A percentile compares a stretch with the other conserved stretches of the same genome.
phyloP scores from a whole-genome alignment of 2,797 vertebrate species.

The Gallinago solitaria region DNA sequence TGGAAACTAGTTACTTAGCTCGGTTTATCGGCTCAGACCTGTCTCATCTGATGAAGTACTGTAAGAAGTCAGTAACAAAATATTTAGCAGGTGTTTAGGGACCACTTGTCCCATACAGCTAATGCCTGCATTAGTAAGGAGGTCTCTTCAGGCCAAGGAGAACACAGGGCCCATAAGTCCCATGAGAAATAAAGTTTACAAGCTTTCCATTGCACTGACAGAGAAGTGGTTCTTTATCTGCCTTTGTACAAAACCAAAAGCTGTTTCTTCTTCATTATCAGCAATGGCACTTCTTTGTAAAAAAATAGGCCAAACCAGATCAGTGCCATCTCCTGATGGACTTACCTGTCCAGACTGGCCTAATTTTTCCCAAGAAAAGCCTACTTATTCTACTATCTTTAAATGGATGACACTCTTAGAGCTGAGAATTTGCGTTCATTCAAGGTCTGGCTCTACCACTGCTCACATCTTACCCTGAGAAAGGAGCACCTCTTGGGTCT shows the following conservation, averaged over 20 bases:
- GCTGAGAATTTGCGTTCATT: background rate
- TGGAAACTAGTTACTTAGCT: background rate
- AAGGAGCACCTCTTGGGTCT: background rate
- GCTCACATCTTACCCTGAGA: background rate
- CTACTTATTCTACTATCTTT: background rate
- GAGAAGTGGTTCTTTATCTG: background rate
- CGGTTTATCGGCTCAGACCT: background rate
- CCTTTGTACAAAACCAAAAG: background rate
- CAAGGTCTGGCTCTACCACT: background rate
- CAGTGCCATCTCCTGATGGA: background rate
- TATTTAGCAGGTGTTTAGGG: background rate
- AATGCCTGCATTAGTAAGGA: background rate
- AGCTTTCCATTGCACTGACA: fast-evolving
- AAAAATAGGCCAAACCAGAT: background rate
- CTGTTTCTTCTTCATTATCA: background rate
- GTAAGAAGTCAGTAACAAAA: background rate
- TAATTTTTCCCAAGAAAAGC: background rate
- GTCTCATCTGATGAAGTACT: background rate
- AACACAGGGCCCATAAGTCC: background rate
- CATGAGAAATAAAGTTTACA: background rate
- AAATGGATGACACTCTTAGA: background rate
- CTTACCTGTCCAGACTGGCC: background rate
- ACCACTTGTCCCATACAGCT: background rate
- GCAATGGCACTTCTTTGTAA: background rate
- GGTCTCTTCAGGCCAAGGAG: background rate